These are phyloP conservation scores for Papilio helenus DNA, from an alignment of 1,140 invertebrate genomes.

Conservation along the genomic window DNA sequence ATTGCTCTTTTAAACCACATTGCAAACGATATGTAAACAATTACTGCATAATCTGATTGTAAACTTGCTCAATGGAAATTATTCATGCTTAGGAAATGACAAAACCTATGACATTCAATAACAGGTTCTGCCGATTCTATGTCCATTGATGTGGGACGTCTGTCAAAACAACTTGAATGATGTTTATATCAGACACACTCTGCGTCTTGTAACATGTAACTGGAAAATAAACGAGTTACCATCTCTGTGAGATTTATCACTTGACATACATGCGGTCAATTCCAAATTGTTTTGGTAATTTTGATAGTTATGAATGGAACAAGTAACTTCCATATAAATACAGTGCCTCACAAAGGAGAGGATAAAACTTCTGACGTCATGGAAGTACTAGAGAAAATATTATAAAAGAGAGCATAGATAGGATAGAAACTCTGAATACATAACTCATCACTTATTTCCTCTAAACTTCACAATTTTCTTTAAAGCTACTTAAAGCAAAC, in stretches of 20 bases:
- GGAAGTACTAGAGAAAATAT: not conserved
- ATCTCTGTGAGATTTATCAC: conserved; percentile 41
- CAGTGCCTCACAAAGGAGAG: not conserved
- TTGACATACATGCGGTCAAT: not conserved
- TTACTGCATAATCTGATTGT: not conserved
- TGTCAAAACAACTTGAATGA: conserved; percentile 49
- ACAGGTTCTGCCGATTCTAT: conserved; percentile 56
- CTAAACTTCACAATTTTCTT: not conserved
- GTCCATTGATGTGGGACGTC: conserved; percentile 52
- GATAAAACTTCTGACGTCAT: not conserved
- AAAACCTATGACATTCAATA: conserved; percentile 28
- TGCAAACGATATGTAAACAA: not conserved
- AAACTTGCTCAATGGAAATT: not conserved
- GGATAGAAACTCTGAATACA: not conserved
- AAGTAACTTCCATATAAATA: not conserved
- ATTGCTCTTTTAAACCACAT: not conserved
- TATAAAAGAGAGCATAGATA: not conserved
- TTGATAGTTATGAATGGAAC: not conserved
- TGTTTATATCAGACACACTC: conserved; percentile 47
- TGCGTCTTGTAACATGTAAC: conserved; percentile 16
- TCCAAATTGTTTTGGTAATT: not conserved
- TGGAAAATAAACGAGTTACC: conserved; percentile 42
- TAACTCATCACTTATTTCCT: not conserved
- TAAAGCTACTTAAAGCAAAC: conserved; percentile 9
- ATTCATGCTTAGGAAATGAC: conserved; percentile 2